Base-by-base conservation (phyloP, 2,797 vertebrate genomes). In the Sparus aurata region DNA sequence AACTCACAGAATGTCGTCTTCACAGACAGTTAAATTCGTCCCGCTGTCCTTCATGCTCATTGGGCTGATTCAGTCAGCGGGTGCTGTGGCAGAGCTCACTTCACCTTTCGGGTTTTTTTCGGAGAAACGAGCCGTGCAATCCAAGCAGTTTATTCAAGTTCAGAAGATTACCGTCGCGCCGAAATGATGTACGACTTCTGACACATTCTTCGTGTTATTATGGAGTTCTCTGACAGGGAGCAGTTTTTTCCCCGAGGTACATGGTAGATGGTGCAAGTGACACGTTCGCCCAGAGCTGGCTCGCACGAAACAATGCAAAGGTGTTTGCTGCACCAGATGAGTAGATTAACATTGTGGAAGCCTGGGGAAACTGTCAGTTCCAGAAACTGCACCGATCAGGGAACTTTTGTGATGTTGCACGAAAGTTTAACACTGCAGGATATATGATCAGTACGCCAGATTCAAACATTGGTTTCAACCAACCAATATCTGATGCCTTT, bases 1-100 rank as follows among this genome's bases (percentile, higher is more conserved):
- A 93, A 93, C 83, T 90, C 85, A 38, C 84, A 70, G 77, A 89
- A 79, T 91, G 92, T 90, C 90, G 90, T 91, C 90, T 85, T 91
- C 85, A 83, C 89, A 89, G 83, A 78, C 85, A 60, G 87, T 92
- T 92, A 86, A 86, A 77, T 89, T 46, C 66, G 82, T 77, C 84
- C 75, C 8, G 20, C 22, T 62, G 91, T 90, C 87, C 87, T 91
- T 93, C 89, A 90, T 63, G 87, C 76, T 85, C 69, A 27, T 65
- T 73, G 81, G 72, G 50, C 80, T 49, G 70, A 75, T 84, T 53
- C 77, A 62, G 59, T 34, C 34, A 20, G 66, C 30, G 76, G 79
- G 63, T 20, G 59, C 20, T 22, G 54, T 4, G 34, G 18, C 13
- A 0, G 60, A 17, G 69, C 45, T 65, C 58, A 1, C 41, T 25